Evolutionary conservation across 2,888 invertebrate species (phyloP).

Genomic region (Cataglyphis livida): DNA sequence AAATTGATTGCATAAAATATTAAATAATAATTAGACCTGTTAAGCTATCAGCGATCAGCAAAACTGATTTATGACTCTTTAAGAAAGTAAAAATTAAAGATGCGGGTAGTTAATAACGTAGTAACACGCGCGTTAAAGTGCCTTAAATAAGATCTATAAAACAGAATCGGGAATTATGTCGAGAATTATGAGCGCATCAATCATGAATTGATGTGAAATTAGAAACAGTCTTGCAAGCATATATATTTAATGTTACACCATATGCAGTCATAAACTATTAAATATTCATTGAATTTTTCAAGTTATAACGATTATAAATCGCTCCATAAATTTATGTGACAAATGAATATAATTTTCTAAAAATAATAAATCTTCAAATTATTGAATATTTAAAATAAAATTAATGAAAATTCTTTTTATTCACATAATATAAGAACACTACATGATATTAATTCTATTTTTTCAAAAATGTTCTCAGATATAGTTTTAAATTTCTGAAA

Average conservation of each 20-base stretch:
- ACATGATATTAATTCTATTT: background rate
- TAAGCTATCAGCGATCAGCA: conserved; percentile 23
- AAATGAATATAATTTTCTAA: background rate
- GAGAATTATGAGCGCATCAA: conserved; percentile 36
- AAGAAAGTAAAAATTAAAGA: conserved; percentile 58
- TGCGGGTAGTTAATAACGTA: background rate
- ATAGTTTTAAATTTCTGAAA: background rate
- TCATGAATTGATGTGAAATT: conserved; percentile 40
- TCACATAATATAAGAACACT: background rate
- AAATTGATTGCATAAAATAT: conserved; percentile 25
- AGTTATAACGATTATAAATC: background rate
- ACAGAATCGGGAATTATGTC: conserved; percentile 34
- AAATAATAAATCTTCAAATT: background rate
- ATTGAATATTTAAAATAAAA: conserved; percentile 12
- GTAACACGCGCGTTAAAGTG: conserved; percentile 34
- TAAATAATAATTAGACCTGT: conserved; percentile 33
- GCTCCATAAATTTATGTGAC: background rate
- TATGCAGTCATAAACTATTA: background rate
- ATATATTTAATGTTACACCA: conserved; percentile 44
- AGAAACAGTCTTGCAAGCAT: conserved; percentile 32
- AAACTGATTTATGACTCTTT: conserved; percentile 57
- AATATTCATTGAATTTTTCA: conserved; percentile 15
- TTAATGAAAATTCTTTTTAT: background rate
- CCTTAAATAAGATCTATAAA: conserved; percentile 29
- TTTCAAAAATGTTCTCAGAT: background rate